Conservation (phyloP, 2,888 invertebrate species). For the Polymixis lichenea region DNA sequence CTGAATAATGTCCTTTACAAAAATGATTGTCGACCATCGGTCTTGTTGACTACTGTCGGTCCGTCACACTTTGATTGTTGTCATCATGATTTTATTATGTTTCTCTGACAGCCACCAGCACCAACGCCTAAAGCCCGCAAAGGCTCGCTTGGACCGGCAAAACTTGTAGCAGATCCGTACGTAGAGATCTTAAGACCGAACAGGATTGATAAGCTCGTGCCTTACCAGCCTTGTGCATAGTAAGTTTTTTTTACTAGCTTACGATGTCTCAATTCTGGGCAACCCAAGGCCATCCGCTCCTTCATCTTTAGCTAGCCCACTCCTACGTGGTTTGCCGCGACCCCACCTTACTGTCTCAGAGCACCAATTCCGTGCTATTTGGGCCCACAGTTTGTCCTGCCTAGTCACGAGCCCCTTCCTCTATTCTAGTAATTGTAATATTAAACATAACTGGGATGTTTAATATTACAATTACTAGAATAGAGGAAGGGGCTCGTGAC, state of each 20-base stretch:
- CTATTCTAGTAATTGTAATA: no score
- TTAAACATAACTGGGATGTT: no score
- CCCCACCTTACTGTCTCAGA: no score
- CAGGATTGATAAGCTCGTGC: constrained; percentile 84
- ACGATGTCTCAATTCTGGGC: no score
- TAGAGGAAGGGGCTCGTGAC: not conserved
- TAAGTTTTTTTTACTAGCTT: constrained; percentile 68
- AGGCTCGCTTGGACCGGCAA: constrained; percentile 72
- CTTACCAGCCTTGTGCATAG: constrained; percentile 88
- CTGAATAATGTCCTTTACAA: no score
- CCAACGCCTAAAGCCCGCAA: constrained; percentile 82
- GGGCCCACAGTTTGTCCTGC: no score
- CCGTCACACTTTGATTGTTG: not conserved
- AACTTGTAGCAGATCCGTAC: constrained; percentile 88
- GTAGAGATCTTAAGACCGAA: constrained; percentile 81
- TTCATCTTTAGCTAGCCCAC: no score
- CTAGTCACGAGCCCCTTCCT: no score
- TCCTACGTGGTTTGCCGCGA: no score
- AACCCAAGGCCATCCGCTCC: no score
- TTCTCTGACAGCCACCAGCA: constrained; percentile 80
- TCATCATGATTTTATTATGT: not conserved
- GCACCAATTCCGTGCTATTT: no score
- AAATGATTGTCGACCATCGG: not conserved
- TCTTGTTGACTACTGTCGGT: not conserved
- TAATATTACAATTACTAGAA: not conserved